Conservation (phyloP, 2,797 vertebrate species). For the Argya squamiceps region DNA sequence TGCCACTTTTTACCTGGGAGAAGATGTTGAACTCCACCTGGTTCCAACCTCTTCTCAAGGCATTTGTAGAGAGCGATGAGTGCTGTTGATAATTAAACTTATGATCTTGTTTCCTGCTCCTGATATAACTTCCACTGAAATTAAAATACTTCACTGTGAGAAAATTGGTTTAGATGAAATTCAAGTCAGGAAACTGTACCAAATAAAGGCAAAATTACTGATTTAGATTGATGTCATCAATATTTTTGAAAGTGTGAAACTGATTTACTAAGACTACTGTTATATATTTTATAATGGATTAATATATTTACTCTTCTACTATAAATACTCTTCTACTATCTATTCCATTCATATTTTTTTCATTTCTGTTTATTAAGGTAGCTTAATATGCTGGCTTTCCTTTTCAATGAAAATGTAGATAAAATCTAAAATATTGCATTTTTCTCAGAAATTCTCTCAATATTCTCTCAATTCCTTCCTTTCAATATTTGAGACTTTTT, state of each 20-base stretch:
- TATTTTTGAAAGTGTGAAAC: neutral
- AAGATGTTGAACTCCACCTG: too few relatives aligned
- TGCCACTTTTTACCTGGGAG: neutral
- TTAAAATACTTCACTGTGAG: neutral
- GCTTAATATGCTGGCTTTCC: neutral
- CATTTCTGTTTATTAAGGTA: neutral
- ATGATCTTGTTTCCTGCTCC: neutral
- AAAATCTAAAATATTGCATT: neutral
- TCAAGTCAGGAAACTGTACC: neutral
- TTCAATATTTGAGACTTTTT: neutral
- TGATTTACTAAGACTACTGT: neutral
- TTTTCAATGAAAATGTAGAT: neutral
- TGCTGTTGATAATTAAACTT: neutral
- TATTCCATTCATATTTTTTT: accelerated
- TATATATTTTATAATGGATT: neutral
- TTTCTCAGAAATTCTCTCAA: neutral
- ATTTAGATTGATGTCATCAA: accelerated
- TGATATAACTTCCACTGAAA: neutral
- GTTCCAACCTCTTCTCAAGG: neutral
- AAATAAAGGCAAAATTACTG: neutral
- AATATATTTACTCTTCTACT: neutral
- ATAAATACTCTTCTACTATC: neutral
- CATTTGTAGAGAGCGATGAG: neutral
- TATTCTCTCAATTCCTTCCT: neutral
- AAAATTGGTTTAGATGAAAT: neutral